Percentiles rank a stretch among this genome's conserved stretches.
Conservation (phyloP, 1,140 invertebrate genomes). For the Reticulitermes speratus region DNA sequence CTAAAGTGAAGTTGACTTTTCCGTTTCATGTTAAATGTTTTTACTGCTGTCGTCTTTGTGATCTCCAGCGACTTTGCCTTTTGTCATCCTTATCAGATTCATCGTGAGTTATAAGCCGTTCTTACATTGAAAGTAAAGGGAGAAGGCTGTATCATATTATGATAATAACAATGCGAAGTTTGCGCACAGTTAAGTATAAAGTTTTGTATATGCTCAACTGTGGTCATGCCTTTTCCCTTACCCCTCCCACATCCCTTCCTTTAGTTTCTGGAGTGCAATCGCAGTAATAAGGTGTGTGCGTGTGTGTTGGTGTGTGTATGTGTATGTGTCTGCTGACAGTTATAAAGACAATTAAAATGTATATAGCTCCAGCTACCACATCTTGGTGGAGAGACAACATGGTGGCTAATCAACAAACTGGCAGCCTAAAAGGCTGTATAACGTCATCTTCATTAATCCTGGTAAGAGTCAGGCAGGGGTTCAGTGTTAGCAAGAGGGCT, state of each 20-base stretch:
- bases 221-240: neutral
- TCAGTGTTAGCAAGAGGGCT: neutral
- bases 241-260: neutral
- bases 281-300: conserved; percentile 8
- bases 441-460: conserved; percentile 29
- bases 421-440: conserved; percentile 29
- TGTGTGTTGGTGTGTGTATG: neutral
- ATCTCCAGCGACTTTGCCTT: no score
- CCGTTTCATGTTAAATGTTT: no score
- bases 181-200: conserved; percentile 3
- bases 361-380: neutral
- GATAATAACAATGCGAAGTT: conserved; percentile 17
- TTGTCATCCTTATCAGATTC: neutral
- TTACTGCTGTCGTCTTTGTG: no score
- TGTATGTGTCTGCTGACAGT: neutral
- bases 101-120: neutral
- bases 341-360: conserved; percentile 20
- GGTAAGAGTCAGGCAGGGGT: neutral
- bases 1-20: no score
- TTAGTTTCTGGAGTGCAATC: conserved; percentile 10
- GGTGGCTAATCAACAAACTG: conserved; percentile 29
- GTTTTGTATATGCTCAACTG: conserved; percentile 3
- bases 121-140: neutral
- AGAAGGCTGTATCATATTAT: neutral
- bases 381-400: neutral